Base-by-base conservation (phyloP, 2,797 vertebrate genomes). In the Hoplostethus mediterraneus region DNA sequence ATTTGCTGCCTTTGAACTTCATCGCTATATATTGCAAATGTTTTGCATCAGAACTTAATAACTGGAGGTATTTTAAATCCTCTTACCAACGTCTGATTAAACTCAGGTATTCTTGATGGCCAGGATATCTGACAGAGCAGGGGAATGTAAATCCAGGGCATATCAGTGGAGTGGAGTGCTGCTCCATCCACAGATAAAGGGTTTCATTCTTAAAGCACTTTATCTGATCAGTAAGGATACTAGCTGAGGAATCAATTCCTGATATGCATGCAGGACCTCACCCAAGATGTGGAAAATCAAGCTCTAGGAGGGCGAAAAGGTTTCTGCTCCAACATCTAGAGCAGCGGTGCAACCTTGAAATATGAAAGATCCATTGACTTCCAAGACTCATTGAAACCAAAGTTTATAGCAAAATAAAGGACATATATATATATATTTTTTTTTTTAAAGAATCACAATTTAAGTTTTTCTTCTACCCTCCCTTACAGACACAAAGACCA, bases 91-190 rank as follows among this genome's bases (percentile, higher is more conserved):
- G 33, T 48, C 11, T 25, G n/a, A 61, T 53, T 76, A 76, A 77
- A 78, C 66, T 63, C n/a, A 49, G 4, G 21, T 74, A 63, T 55
- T 69, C 40, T 51, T 36, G 48, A 54, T 47, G 33, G 44, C 44
- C 48, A 80, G 55, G 80, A 72, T 59, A 82, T 85, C 57, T 71
- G 67, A 60, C 75, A 85, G 83, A 28, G 63, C 42, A 78, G 71
- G 58, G 78, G 64, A 80, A 14, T 70, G 57, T 61, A 87, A 80
- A 86, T 75, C 76, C 73, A 79, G 21, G 75, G 55, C 63, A 81
- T 71, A 81, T 61, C 61, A 59, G 52, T 16, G 68, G 54, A 59
- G 52, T 16, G 68, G 54, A 33, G 52, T 31, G 45, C 40, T 30
- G 21, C 65, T 65, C 38, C 12, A 48, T 72, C 16, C 53, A 74